Conservation (phyloP, 1,140 invertebrate species). For the Daktulosphaira vitifoliae region DNA sequence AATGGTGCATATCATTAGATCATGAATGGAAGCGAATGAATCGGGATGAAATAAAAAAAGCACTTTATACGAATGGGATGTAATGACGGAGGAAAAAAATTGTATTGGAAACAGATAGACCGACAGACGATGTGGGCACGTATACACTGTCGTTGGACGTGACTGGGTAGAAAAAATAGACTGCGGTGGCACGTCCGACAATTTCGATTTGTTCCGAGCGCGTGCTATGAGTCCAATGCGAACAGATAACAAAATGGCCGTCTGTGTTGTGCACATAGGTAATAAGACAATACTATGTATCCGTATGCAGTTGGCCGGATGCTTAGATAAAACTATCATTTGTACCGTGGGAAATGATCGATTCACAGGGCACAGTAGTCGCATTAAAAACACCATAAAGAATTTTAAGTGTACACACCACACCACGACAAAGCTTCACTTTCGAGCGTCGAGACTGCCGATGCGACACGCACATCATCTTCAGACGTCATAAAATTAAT, state of each 20-base stretch:
- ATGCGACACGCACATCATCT: too few relatives aligned
- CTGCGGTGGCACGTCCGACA: constrained; percentile 29
- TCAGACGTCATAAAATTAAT: too few relatives aligned
- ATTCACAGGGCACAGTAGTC: too few relatives aligned
- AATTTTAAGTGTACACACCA: too few relatives aligned
- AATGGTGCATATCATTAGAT: constrained; percentile 30
- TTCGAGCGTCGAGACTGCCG: too few relatives aligned
- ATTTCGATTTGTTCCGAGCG: constrained; percentile 31
- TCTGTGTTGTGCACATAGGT: too few relatives aligned
- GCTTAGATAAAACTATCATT: too few relatives aligned
- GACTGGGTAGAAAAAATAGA: constrained; percentile 9
- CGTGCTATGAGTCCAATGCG: constrained; percentile 10
- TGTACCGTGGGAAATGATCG: too few relatives aligned
- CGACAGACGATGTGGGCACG: constrained; percentile 6
- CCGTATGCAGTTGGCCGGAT: too few relatives aligned
- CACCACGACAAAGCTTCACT: too few relatives aligned
- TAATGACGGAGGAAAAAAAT: background rate
- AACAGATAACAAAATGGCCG: constrained; percentile 24
- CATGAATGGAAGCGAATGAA: background rate
- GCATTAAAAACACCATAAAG: too few relatives aligned
- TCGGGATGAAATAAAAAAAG: constrained; percentile 5
- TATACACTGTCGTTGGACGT: constrained; percentile 5
- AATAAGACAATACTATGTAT: too few relatives aligned
- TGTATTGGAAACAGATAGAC: background rate
- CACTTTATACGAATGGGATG: background rate